Evolutionary conservation across 2,797 vertebrate genomes (phyloP).

Genomic region (Pipistrellus pipistrellus): DNA sequence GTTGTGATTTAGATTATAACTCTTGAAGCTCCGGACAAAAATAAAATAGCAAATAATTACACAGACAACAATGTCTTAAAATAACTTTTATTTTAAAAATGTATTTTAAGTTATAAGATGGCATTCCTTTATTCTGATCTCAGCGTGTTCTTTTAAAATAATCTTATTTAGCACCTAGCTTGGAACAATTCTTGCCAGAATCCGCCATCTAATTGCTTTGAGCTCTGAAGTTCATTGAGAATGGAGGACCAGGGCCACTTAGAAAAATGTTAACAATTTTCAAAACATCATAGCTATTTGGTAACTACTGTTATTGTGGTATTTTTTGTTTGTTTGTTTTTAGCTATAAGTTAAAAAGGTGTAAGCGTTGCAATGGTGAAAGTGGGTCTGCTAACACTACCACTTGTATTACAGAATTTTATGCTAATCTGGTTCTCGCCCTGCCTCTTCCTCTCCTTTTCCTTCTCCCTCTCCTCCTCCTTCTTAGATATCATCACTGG

Average conservation of each 20-base stretch:
- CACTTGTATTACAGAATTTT: neutral
- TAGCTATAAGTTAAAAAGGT: neutral
- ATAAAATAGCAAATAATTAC: conserved; percentile 46
- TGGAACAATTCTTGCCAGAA: conserved; percentile 43
- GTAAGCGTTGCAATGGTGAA: neutral
- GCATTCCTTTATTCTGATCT: neutral
- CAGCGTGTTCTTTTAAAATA: neutral
- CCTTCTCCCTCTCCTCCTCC: neutral
- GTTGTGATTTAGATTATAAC: conserved; percentile 71
- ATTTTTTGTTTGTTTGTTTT: neutral
- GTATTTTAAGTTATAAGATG: neutral
- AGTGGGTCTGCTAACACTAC: neutral
- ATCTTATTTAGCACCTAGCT: conserved; percentile 50
- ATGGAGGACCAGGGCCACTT: neutral
- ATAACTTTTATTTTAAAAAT: neutral
- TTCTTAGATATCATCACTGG: neutral
- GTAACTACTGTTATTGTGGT: neutral
- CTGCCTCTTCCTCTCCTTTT: neutral
- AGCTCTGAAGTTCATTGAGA: conserved; percentile 19
- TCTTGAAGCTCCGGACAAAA: conserved; percentile 70
- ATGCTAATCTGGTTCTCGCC: neutral
- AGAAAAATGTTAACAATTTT: neutral
- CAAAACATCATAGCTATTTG: neutral
- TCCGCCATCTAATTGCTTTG: conserved; percentile 38
- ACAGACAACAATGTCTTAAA: neutral